These are phyloP conservation scores for Argopecten irradians DNA, from an alignment of 1,140 invertebrate species.

Conservation along the genomic window DNA sequence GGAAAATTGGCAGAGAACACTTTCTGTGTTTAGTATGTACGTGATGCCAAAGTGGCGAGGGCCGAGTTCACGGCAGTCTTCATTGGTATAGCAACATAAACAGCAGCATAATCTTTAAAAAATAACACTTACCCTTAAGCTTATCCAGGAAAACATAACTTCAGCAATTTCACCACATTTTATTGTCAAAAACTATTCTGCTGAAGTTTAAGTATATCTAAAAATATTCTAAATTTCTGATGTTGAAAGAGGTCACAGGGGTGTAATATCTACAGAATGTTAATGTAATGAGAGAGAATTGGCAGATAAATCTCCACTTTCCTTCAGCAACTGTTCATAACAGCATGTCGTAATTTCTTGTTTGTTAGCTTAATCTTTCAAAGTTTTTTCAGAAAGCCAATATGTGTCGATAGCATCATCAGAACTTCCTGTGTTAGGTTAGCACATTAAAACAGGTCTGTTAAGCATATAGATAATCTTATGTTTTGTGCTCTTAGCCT, in stretches of 20 bases:
- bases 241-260: neutral
- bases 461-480: too few relatives aligned
- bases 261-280: neutral
- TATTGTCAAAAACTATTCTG: neutral
- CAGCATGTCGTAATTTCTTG: neutral
- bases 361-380: neutral
- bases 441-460: neutral
- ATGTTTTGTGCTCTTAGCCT: too few relatives aligned
- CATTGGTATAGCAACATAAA: neutral
- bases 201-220: too few relatives aligned
- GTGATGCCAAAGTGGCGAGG: neutral
- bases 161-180: neutral
- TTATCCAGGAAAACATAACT: neutral
- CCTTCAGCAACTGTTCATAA: neutral
- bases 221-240: neutral
- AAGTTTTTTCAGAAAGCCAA: neutral
- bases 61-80: neutral
- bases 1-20: neutral
- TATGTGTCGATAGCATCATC: neutral
- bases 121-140: too few relatives aligned
- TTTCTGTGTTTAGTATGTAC: neutral
- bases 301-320: neutral
- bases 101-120: neutral
- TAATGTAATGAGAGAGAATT: neutral
- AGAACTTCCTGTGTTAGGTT: neutral